phyloP scores from a whole-genome alignment of 2,797 vertebrate species.

The Girardinus metallicus region DNA sequence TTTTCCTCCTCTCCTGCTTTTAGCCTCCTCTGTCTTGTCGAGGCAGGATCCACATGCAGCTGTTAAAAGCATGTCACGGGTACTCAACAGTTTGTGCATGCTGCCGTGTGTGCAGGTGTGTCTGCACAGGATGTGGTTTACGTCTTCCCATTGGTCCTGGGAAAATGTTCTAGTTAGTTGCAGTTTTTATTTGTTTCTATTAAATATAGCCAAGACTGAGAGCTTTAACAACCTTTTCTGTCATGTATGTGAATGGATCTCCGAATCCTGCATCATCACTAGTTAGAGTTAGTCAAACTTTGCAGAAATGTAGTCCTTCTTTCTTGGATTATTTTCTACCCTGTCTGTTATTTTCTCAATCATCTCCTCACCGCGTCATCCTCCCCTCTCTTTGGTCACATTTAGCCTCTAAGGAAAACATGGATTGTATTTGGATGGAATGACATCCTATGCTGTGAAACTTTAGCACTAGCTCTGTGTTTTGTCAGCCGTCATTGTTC shows the following conservation, averaged over 20 bases:
- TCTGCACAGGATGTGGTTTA: background rate
- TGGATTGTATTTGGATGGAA: background rate
- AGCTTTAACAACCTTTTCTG: background rate
- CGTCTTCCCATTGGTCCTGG: background rate
- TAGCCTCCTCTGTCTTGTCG: constrained; percentile 26
- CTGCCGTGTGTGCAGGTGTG: constrained; percentile 14
- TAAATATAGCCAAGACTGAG: background rate
- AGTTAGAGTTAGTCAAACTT: background rate
- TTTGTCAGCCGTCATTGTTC: too few species aligned
- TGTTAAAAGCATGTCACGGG: constrained; percentile 6
- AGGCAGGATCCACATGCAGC: constrained; percentile 31
- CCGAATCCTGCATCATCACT: background rate
- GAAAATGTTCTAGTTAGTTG: background rate
- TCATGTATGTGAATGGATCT: background rate
- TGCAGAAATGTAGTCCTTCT: background rate
- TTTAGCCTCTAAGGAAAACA: constrained; percentile 20
- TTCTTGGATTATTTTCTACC: background rate
- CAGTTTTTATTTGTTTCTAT: background rate
- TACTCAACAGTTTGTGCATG: background rate
- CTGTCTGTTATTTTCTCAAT: constrained; percentile 1
- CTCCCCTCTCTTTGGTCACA: constrained; percentile 20
- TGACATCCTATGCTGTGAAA: background rate
- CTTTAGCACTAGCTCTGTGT: too few species aligned
- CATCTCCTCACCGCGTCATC: constrained; percentile 35
- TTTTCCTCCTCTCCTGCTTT: constrained; percentile 67